phyloP scores from a whole-genome alignment of 2,888 invertebrate species.

The Podotricha telesiphe region DNA sequence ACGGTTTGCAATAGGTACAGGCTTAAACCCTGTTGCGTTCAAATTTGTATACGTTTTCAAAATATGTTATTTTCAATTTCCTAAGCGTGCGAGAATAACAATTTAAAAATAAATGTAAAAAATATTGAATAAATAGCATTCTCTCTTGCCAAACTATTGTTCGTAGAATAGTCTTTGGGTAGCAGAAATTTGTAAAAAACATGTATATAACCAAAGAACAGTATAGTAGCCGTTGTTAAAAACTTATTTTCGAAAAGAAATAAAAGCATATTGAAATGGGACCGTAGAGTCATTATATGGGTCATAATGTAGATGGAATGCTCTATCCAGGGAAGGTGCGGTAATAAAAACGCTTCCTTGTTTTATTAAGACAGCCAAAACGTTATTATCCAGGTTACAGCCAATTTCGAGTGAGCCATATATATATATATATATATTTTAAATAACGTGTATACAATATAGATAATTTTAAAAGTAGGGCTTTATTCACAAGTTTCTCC shows the following conservation, averaged over 20 bases:
- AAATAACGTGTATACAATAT: constrained; percentile 16
- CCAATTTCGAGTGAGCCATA: constrained; percentile 17
- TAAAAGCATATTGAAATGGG: constrained; percentile 36
- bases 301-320: constrained; percentile 33
- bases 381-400: constrained; percentile 28
- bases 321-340: constrained; percentile 25
- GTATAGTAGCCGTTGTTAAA: constrained; percentile 14
- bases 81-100: too few species aligned
- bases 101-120: too few species aligned
- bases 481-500: too few species aligned
- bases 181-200: too few species aligned
- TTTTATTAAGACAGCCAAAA: constrained; percentile 31
- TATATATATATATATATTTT: constrained; percentile 19
- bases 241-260: constrained; percentile 20
- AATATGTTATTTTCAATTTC: too few species aligned
- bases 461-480: not conserved
- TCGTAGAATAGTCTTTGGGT: too few species aligned
- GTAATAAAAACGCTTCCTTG: constrained; percentile 30
- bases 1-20: too few species aligned
- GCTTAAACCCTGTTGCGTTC: too few species aligned
- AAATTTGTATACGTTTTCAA: too few species aligned
- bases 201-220: not conserved
- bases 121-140: too few species aligned
- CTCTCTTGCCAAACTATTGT: too few species aligned
- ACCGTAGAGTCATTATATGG: constrained; percentile 33